Evolutionary conservation across 2,888 invertebrate species (phyloP).

Genomic region (Mesorhabditis spiculigera): DNA sequence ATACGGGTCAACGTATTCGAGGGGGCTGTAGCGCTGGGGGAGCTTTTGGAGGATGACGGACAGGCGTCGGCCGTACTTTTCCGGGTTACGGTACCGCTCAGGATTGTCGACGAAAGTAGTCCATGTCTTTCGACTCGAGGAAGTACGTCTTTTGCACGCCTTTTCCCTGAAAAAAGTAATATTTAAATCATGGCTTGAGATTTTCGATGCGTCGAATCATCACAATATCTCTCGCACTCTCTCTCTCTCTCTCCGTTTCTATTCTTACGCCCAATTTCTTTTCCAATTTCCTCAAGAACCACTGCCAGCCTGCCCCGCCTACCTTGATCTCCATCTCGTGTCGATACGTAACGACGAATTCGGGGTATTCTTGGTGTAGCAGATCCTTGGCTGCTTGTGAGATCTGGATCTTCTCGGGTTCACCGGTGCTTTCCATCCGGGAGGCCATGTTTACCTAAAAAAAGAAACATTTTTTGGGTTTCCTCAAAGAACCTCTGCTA

Average conservation of each 20-base stretch:
- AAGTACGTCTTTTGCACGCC: constrained; percentile 40
- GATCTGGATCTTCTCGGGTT: constrained; percentile 26
- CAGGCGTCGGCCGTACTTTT: no score
- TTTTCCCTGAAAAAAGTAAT: constrained; percentile 36
- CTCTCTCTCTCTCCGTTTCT: not conserved
- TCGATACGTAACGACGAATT: constrained; percentile 24
- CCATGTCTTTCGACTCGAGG: constrained; percentile 28
- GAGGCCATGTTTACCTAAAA: constrained; percentile 34
- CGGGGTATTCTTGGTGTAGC: constrained; percentile 28
- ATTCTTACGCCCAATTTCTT: not conserved
- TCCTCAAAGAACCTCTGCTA: no score
- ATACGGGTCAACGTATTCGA: no score
- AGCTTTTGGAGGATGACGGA: no score
- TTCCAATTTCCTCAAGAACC: no score
- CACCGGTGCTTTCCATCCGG: constrained; percentile 35
- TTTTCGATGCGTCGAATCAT: not conserved
- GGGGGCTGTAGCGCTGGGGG: no score
- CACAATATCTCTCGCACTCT: no score
- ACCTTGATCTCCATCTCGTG: constrained; percentile 27
- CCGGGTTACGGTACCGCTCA: no score
- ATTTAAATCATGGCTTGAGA: not conserved
- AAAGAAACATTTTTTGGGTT: not conserved
- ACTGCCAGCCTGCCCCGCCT: not conserved
- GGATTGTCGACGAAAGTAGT: constrained; percentile 12
- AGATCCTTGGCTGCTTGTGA: constrained; percentile 23